Conservation (phyloP, 2,113 vertebrate species). For the Axis porcinus region DNA sequence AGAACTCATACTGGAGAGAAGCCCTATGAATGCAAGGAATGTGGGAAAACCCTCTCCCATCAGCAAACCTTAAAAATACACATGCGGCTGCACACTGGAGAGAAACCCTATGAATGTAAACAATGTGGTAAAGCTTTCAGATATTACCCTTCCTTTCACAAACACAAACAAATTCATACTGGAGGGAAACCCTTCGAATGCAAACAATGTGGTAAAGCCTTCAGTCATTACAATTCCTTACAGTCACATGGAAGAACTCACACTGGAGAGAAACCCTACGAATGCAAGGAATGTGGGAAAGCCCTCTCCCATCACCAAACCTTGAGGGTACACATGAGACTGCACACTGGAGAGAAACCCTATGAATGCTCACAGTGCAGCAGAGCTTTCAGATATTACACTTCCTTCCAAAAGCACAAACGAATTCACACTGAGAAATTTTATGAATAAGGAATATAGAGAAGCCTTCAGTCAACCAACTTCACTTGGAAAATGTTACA, state of each 20-base stretch:
- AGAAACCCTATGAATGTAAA: neutral
- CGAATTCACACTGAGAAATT: neutral
- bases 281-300: neutral
- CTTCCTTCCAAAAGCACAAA: neutral
- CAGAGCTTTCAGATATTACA: neutral
- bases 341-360: neutral
- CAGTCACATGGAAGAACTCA: neutral
- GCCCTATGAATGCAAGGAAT: constrained; percentile 53
- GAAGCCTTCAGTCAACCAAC: constrained; percentile 4
- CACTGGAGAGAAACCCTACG: neutral
- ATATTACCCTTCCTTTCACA: neutral
- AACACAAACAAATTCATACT: neutral
- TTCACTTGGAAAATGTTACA: neutral
- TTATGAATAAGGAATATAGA: neutral
- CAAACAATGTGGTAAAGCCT: neutral
- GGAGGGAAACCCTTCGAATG: neutral
- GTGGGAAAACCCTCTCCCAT: constrained; percentile 42
- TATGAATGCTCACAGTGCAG: neutral
- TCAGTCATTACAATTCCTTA: neutral
- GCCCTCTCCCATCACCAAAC: neutral
- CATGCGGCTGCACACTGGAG: neutral
- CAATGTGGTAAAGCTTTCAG: neutral
- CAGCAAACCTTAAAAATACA: neutral
- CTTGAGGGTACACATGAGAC: neutral
- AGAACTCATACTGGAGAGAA: constrained; percentile 25